Evolutionary conservation across 2,113 vertebrate genomes (phyloP).

Genomic region (Zapornia atra): DNA sequence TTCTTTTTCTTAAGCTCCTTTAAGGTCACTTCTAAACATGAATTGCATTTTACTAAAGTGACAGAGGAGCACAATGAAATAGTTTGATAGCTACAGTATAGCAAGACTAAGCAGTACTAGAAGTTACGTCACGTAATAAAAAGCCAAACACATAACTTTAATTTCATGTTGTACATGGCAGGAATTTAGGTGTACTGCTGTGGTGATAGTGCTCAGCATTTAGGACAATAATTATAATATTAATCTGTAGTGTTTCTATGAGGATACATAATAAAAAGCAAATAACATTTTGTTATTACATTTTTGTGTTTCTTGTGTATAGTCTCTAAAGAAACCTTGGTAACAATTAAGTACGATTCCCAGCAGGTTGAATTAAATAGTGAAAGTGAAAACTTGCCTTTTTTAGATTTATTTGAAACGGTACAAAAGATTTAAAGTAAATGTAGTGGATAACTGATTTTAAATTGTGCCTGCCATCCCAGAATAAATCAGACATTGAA

Average conservation of each 20-base stretch:
- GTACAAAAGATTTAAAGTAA: background rate
- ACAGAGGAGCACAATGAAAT: background rate
- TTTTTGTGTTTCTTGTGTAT: background rate
- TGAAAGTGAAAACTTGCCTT: background rate
- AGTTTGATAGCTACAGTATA: background rate
- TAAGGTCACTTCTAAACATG: background rate
- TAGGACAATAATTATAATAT: too few relatives aligned
- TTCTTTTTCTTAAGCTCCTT: background rate
- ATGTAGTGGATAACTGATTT: background rate
- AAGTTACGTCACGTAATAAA: background rate
- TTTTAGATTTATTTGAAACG: background rate
- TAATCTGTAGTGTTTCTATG: background rate
- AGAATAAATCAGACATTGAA: background rate
- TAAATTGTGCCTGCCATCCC: background rate
- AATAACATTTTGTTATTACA: background rate
- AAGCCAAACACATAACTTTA: background rate
- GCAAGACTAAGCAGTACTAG: background rate
- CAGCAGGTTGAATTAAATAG: background rate
- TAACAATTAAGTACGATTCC: background rate
- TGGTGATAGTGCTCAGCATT: too few relatives aligned
- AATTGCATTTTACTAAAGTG: background rate
- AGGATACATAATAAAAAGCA: background rate
- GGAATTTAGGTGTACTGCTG: background rate
- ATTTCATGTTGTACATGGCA: background rate
- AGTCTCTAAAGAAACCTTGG: background rate